Conservation (phyloP, 2,797 vertebrate genomes). For the Anguilla anguilla region DNA sequence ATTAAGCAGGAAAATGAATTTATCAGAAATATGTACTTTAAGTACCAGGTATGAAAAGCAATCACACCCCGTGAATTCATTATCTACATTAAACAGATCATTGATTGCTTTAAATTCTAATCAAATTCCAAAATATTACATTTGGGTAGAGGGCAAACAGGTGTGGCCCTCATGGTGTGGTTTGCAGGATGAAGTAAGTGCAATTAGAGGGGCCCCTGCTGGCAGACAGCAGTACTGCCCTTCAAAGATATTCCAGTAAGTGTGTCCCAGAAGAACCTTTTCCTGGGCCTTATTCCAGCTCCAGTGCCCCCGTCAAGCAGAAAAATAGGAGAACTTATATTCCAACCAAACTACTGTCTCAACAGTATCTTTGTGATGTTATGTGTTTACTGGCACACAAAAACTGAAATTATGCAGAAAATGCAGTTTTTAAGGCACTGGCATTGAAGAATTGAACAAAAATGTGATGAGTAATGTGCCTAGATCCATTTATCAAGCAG, state of each 20-base stretch:
- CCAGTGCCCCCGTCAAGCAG: neutral
- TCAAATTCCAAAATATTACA: neutral
- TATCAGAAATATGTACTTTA: neutral
- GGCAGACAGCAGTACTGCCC: conserved; percentile 15
- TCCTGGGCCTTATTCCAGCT: too few species aligned
- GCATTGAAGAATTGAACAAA: neutral
- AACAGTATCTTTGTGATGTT: neutral
- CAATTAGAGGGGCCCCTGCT: conserved; percentile 17
- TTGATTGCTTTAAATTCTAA: neutral
- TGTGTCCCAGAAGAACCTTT: neutral
- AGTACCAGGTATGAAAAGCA: neutral
- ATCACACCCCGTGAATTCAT: neutral
- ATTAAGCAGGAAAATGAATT: neutral
- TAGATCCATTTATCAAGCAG: neutral
- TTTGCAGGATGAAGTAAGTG: neutral
- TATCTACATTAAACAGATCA: neutral
- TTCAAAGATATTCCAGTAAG: neutral
- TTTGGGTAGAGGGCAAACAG: neutral
- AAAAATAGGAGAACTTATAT: neutral
- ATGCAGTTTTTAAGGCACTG: neutral
- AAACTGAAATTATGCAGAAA: neutral
- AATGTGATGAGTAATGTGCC: neutral
- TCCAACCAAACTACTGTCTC: neutral
- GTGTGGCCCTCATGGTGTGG: neutral
- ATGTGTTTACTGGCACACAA: neutral